Conservation (phyloP, 2,797 vertebrate genomes). For the Discoglossus pictus region DNA sequence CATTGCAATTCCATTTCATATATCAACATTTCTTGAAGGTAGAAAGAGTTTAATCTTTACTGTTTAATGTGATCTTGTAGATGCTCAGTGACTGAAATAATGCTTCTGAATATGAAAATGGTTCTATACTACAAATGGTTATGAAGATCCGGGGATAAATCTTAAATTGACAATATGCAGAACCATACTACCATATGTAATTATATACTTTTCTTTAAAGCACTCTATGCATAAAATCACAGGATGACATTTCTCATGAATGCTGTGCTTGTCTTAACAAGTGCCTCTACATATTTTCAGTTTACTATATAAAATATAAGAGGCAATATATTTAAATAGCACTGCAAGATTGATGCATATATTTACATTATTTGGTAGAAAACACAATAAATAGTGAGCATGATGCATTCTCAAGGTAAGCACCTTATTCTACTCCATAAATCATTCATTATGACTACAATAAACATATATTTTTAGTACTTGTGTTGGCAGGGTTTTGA, state of each 20-base stretch:
- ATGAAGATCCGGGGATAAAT: constrained; percentile 23
- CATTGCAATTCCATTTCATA: constrained; percentile 21
- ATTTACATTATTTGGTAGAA: constrained; percentile 37
- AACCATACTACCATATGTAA: constrained; percentile 24
- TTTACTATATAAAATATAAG: constrained; percentile 34
- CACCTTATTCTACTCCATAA: constrained; percentile 19
- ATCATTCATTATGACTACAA: constrained; percentile 19
- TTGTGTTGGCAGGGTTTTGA: background rate
- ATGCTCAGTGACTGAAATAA: constrained; percentile 35
- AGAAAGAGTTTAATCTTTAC: constrained; percentile 33
- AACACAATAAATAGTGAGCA: constrained; percentile 13
- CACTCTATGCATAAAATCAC: constrained; percentile 17
- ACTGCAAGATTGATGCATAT: constrained; percentile 22
- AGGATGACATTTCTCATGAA: constrained; percentile 4
- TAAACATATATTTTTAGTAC: constrained; percentile 16
- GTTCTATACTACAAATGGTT: constrained; percentile 32
- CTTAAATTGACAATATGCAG: constrained; percentile 31
- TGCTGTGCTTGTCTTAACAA: constrained; percentile 19
- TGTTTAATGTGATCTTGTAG: constrained; percentile 30
- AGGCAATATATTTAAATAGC: constrained; percentile 33
- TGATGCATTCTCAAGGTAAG: constrained; percentile 11
- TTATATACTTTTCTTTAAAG: constrained; percentile 20
- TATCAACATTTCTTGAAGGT: constrained; percentile 23
- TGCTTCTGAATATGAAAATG: constrained; percentile 25
- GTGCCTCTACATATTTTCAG: constrained; percentile 20